Base-by-base conservation (phyloP, 1,140 invertebrate genomes). In the Mesaphorura yosii region DNA sequence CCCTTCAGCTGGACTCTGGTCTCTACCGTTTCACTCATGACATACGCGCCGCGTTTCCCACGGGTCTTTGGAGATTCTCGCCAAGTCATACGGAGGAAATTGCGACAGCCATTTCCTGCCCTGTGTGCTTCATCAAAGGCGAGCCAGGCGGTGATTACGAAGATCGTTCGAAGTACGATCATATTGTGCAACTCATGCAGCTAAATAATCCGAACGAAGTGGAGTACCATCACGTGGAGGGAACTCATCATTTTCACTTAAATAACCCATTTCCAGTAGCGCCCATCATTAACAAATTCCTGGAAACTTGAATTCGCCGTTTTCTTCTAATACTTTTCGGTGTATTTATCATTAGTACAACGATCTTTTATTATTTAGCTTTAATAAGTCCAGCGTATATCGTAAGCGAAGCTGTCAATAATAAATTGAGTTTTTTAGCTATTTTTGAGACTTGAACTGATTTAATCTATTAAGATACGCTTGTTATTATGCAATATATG, bases 161-260 rank as follows among this genome's bases (percentile, higher is more conserved):
- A 49, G 42, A 27, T 3, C n/a, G 19, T n/a, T 45, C 48, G 28
- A 38, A 42, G 3, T 55, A 42, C 48, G 31, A 50, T 17, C 3
- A 34, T n/a, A 50, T 65, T 27, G 27, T 64, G 5, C 51, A 58
- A 5, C 51, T 51, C 34, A 49, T 64, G 19, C 47, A 44, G 23
- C 25, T 48, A 22, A 52, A 20, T 14, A 31, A 50, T 2, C 23
- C 46, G 34, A 19, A 46, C 1, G 59, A 66, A 5, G 22, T 45
- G 49, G 49, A 62, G 51, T 60, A 57, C 15, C 46, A 61, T 41
- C 57, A 62, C 50, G 58, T 71, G 3, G 64, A 66, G 17, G 70
- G 69, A 27, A 67, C 62, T 44, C 70, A 71, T 64, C 67, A 70
- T 51, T 62, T 70, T 20, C 70, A 71, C 56, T 52, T 71, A 40